Evolutionary conservation across 2,888 invertebrate genomes (phyloP), one percentile per base, ranked within the genome.

Genomic region (Cylindroiulus punctatus): DNA sequence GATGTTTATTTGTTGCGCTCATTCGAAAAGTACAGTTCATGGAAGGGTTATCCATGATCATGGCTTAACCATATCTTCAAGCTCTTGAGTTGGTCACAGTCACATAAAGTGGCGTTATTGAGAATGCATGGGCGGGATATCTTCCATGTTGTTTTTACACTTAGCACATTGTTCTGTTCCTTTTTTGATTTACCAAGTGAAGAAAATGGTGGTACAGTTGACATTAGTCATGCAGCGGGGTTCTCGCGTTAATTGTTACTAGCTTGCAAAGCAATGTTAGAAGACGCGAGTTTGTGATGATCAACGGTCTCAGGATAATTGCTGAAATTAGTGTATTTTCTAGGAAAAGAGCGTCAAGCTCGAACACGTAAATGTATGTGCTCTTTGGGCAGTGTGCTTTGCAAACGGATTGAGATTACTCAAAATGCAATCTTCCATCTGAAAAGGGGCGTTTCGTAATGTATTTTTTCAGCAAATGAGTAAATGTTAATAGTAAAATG

Each of bases 341-440:
- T 14, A 76, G 26, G 30, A 14, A 52, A 30, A 8, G 12, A 44
- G 1, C 44, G 8, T 44, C 12, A 14, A 10, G 65, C 65, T 19
- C 10, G 30, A 30, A 14, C 30, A 30, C 22, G 76, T 76, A 76
- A n/a, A 76, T 30, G 30, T 26, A 76, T 30, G 76, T 30, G 22
- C 14, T 76, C 14, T 65, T 8, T 0, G n/a, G 26, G 8, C 14
- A n/a, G 22, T 57, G 57, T 65, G n/a, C 3, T 65, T n/a, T 76
- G 76, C 76, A 26, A 76, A 76, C 76, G 8, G 26, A 30, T 30
- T 76, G 76, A 76, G 26, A 26, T 76, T 76, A 76, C 76, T 26
- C 76, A 76, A 76, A 76, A 76, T 76, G 76, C 76, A 30, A 26
- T n/a, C 76, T 76, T 76, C 76, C 76, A 30, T 26, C n/a, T 76